Conservation (phyloP, 1,140 invertebrate species). For the Drosophila simulans region DNA sequence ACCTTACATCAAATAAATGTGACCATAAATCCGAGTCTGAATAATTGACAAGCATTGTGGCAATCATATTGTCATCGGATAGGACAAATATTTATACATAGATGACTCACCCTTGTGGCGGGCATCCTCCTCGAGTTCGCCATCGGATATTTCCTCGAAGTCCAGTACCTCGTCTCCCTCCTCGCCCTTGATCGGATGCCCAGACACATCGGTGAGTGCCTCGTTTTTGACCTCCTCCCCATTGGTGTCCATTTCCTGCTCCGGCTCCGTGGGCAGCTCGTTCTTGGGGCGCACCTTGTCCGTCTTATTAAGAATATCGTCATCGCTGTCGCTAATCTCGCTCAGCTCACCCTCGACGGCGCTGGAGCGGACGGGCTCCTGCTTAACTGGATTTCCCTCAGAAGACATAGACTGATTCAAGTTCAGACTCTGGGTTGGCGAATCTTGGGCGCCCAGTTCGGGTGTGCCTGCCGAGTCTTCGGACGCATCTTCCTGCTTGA, state of each 20-base stretch:
- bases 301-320: conserved; percentile 90
- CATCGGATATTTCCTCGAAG: conserved; percentile 95
- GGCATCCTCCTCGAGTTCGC: conserved; percentile 92
- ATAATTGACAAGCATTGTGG: too few species aligned
- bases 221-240: conserved; percentile 70
- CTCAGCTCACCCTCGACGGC: conserved; percentile 88
- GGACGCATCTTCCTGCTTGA: conserved; percentile 66
- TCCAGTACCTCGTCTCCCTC: conserved; percentile 89
- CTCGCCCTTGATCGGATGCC: conserved; percentile 45
- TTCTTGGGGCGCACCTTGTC: conserved; percentile 74
- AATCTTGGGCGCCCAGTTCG: conserved; percentile 29
- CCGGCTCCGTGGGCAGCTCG: conserved; percentile 70
- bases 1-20: background rate
- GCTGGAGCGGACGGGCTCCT: conserved; percentile 43
- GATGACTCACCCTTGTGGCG: conserved; percentile 76
- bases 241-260: conserved; percentile 48
- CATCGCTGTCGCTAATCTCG: conserved; percentile 94
- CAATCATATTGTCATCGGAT: too few species aligned
- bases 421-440: conserved; percentile 5
- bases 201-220: conserved; percentile 77
- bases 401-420: background rate
- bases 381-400: conserved; percentile 32
- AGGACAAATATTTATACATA: background rate
- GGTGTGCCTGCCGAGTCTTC: conserved; percentile 61
- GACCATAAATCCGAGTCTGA: background rate